These are phyloP conservation scores for Chlamydotis undulata DNA, from an alignment of 2,113 vertebrate species.

Conservation along the genomic window DNA sequence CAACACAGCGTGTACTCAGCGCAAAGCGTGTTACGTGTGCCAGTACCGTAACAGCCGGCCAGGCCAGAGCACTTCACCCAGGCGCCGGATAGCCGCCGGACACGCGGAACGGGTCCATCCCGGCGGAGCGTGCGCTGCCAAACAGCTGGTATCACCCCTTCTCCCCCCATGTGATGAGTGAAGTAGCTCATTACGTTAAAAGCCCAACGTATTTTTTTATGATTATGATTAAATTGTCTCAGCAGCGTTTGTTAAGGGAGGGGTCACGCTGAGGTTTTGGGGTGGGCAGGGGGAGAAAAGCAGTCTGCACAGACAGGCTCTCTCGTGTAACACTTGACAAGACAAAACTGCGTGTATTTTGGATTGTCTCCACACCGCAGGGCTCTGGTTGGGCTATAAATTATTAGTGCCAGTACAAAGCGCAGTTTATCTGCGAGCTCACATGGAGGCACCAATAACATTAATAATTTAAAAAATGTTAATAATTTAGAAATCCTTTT, in stretches of 20 bases:
- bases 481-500: slow-evolving; percentile 78
- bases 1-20: fast-evolving
- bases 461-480: slow-evolving; percentile 80
- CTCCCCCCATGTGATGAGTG: neutral
- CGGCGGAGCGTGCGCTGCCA: neutral
- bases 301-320: neutral
- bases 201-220: neutral
- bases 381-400: slow-evolving; percentile 26
- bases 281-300: neutral
- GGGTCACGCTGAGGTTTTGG: neutral
- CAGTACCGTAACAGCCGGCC: fast-evolving
- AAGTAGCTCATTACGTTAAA: neutral
- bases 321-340: neutral
- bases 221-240: neutral
- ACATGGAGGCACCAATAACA: slow-evolving; percentile 66
- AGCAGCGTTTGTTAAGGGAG: neutral
- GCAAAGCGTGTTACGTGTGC: fast-evolving
- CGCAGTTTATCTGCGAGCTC: slow-evolving; percentile 62
- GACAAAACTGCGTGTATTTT: slow-evolving; percentile 19
- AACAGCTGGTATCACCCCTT: neutral
- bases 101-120: fast-evolving
- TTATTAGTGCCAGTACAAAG: slow-evolving; percentile 61
- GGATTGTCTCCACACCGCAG: slow-evolving; percentile 44
- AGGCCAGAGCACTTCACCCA: fast-evolving
- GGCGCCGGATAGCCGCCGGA: neutral